Percentiles rank a stretch among this genome's conserved stretches.
phyloP scores from a whole-genome alignment of 92 coral and sea anemone genomes.

The Phenganax stokvisi region DNA sequence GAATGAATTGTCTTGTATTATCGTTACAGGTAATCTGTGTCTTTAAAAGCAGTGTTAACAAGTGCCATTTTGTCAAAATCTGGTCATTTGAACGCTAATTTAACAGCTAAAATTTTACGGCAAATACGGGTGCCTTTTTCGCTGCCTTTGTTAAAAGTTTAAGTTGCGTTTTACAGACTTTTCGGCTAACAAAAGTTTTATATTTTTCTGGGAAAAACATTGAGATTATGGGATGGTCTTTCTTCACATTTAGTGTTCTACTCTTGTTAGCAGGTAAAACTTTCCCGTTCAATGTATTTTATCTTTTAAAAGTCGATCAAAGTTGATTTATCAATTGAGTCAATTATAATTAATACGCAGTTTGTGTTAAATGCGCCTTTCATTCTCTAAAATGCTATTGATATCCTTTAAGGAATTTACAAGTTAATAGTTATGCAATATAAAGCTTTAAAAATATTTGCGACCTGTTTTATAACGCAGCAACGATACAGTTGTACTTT shows the following conservation, averaged over 20 bases:
- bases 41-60: background rate
- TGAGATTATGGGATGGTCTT: background rate
- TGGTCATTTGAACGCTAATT: background rate
- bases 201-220: background rate
- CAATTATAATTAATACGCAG: background rate
- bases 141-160: background rate
- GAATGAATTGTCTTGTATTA: too few relatives aligned
- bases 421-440: too few relatives aligned
- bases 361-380: background rate
- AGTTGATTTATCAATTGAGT: background rate
- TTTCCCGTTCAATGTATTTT: background rate
- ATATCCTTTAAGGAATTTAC: too few relatives aligned
- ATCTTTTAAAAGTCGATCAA: background rate
- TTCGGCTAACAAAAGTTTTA: background rate
- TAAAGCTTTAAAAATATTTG: too few relatives aligned
- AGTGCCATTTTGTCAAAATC: slow-evolving; percentile 1
- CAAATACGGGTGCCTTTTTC: background rate
- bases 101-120: background rate
- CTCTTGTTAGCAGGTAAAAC: background rate
- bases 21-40: background rate
- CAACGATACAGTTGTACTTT: background rate
- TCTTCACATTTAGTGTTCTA: background rate
- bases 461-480: background rate
- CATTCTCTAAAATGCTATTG: background rate
- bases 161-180: background rate